A percentile compares a stretch with the other conserved stretches of the same genome.
phyloP scores from a whole-genome alignment of 2,888 invertebrate genomes.

The Eucera pruinosa region DNA sequence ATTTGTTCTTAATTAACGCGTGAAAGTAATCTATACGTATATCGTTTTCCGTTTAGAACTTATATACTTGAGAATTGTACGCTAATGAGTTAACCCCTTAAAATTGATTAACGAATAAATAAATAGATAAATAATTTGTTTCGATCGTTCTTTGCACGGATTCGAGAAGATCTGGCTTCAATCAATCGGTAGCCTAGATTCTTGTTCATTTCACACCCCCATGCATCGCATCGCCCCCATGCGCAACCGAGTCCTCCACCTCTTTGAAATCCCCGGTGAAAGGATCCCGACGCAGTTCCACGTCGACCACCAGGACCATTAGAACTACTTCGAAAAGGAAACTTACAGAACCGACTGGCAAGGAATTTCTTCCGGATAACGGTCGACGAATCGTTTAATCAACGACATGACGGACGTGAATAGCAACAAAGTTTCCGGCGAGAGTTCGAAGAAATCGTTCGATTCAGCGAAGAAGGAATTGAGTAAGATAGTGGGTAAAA shows the following conservation, averaged over 20 bases:
- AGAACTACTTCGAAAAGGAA: neutral
- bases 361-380: no score
- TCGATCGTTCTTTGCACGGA: slow-evolving; percentile 4
- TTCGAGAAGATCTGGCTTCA: slow-evolving; percentile 51
- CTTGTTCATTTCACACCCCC: slow-evolving; percentile 77
- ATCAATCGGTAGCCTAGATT: slow-evolving; percentile 60
- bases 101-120: neutral
- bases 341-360: no score
- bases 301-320: slow-evolving; percentile 52
- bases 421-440: slow-evolving; percentile 43
- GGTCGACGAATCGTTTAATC: neutral
- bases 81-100: no score
- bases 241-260: slow-evolving; percentile 70
- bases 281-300: slow-evolving; percentile 60
- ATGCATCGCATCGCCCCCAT: slow-evolving; percentile 70
- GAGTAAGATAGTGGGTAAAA: slow-evolving; percentile 65
- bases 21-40: no score
- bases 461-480: slow-evolving; percentile 74
- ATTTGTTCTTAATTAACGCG: no score
- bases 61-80: no score
- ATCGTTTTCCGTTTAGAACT: no score
- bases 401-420: slow-evolving; percentile 69
- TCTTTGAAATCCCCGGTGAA: slow-evolving; percentile 51
- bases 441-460: slow-evolving; percentile 60
- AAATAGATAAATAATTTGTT: slow-evolving; percentile 15